Conservation (phyloP, 2,888 invertebrate genomes). For the Aproaerema taeniolella region DNA sequence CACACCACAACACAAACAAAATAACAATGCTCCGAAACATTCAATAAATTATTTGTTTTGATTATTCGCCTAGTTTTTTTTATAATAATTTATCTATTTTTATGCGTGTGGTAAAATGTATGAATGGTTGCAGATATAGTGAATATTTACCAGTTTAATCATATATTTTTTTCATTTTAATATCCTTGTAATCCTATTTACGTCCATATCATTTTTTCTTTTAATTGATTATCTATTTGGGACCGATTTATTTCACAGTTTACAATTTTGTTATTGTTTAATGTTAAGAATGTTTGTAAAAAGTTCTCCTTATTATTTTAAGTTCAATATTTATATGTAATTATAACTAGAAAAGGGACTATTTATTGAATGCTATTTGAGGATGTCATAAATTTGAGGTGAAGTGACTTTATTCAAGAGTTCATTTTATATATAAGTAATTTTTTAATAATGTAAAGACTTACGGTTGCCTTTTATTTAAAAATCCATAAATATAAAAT, state of each 20-base stretch:
- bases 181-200: conserved; percentile 6
- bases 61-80: conserved; percentile 57
- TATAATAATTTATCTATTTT: conserved; percentile 51
- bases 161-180: conserved; percentile 18
- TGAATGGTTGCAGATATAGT: conserved; percentile 57
- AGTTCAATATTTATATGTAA: conserved; percentile 68
- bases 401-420: conserved; percentile 41
- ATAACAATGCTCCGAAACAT: too few relatives aligned
- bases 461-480: not conserved
- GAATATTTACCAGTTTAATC: conserved; percentile 23
- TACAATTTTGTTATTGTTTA: conserved; percentile 35
- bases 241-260: conserved; percentile 36
- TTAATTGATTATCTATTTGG: conserved; percentile 31
- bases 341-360: conserved; percentile 60
- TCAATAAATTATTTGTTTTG: too few relatives aligned
- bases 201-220: conserved; percentile 14
- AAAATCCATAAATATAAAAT: too few relatives aligned
- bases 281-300: conserved; percentile 58
- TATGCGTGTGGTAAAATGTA: conserved; percentile 54
- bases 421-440: conserved; percentile 2
- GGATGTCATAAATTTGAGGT: conserved; percentile 42
- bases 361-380: conserved; percentile 61
- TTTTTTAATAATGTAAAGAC: conserved; percentile 4
- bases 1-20: too few relatives aligned
- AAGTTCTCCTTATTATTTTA: conserved; percentile 53